Evolutionary conservation across 2,888 invertebrate species (phyloP).

Genomic region (Hofmannophila pseudospretella): DNA sequence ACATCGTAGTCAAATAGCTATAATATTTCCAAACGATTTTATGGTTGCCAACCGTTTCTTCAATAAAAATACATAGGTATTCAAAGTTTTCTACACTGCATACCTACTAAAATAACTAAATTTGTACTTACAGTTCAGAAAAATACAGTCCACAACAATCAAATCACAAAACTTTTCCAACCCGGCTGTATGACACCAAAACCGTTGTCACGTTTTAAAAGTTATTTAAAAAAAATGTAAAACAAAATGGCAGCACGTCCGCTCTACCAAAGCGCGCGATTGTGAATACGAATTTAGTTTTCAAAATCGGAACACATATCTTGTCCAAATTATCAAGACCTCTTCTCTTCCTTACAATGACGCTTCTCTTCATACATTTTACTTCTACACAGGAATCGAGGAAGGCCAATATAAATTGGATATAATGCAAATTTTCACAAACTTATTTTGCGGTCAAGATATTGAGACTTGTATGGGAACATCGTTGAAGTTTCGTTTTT

Average conservation of each 20-base stretch:
- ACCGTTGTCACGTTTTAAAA: neutral
- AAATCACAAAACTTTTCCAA: conserved; percentile 1
- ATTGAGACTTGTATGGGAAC: conserved; percentile 7
- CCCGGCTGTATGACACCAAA: neutral
- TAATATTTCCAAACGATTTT: too few species aligned
- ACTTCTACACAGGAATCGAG: conserved; percentile 18
- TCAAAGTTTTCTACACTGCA: too few species aligned
- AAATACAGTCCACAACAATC: neutral
- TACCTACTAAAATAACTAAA: neutral
- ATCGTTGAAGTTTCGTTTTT: conserved; percentile 16
- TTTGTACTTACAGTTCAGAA: neutral
- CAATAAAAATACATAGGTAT: too few species aligned
- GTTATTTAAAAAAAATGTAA: conserved; percentile 27
- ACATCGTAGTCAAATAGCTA: too few species aligned
- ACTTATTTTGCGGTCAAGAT: conserved; percentile 15
- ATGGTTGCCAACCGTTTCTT: too few species aligned
- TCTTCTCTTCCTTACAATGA: conserved; percentile 24
- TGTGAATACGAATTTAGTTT: conserved; percentile 64
- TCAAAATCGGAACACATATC: conserved; percentile 54
- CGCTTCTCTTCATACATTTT: conserved; percentile 16
- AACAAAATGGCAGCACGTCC: conserved; percentile 45
- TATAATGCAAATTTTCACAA: conserved; percentile 22
- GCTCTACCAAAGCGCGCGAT: conserved; percentile 44
- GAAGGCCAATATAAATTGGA: conserved; percentile 34
- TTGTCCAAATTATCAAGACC: conserved; percentile 34